Conservation (phyloP, 2,888 invertebrate genomes). For the Thymelicus lineola region DNA sequence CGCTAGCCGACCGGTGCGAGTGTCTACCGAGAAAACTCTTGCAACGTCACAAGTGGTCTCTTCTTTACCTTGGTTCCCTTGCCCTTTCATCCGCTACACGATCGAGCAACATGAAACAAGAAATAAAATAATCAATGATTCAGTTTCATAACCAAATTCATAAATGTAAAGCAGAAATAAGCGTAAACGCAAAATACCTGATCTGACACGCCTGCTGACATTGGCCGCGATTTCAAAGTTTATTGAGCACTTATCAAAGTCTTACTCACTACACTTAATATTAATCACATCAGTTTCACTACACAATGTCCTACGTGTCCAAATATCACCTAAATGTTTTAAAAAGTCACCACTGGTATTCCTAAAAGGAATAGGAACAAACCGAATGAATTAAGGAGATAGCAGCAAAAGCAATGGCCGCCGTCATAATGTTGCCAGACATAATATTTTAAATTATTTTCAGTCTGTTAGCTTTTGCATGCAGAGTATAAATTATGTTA, state of each 20-base stretch:
- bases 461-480: too few species aligned
- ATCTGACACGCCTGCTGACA: conserved; percentile 97
- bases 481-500: too few species aligned
- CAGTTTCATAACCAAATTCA: conserved; percentile 45
- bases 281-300: conserved; percentile 82
- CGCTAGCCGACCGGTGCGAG: conserved; percentile 78
- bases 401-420: conserved; percentile 37
- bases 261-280: conserved; percentile 74
- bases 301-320: conserved; percentile 73
- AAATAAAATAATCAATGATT: conserved; percentile 63
- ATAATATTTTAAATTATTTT: neutral
- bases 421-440: conserved; percentile 57
- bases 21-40: conserved; percentile 74
- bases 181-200: conserved; percentile 87
- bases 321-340: conserved; percentile 64
- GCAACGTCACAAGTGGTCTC: conserved; percentile 77
- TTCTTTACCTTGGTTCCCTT: conserved; percentile 91
- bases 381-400: conserved; percentile 52
- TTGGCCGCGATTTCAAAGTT: conserved; percentile 88
- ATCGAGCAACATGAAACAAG: conserved; percentile 84
- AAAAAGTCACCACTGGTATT: conserved; percentile 75
- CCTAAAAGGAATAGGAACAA: conserved; percentile 54
- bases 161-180: conserved; percentile 55
- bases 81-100: conserved; percentile 93
- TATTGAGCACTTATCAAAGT: conserved; percentile 81